These are phyloP conservation scores for Neoitamus cyanurus DNA, from an alignment of 2,888 invertebrate species.

Conservation along the genomic window DNA sequence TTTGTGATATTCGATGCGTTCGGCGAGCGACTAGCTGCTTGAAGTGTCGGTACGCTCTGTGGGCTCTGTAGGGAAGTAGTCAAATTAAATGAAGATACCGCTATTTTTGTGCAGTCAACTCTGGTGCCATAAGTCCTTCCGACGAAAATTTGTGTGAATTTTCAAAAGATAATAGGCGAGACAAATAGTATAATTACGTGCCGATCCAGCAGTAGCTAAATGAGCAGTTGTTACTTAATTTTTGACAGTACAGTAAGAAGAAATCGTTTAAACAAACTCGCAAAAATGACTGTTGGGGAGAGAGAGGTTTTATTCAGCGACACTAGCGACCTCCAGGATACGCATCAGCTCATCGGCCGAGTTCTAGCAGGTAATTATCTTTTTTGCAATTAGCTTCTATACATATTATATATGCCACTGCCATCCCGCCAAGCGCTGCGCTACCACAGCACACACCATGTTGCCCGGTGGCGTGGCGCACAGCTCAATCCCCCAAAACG, in stretches of 20 bases:
- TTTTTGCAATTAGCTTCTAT: not conserved
- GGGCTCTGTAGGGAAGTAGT: not conserved
- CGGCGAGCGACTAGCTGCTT: not conserved
- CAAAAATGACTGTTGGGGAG: constrained; percentile 64
- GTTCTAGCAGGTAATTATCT: constrained; percentile 65
- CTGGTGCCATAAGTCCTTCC: constrained; percentile 9
- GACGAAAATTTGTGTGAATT: not conserved
- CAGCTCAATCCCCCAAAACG: not conserved
- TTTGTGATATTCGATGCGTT: constrained; percentile 13
- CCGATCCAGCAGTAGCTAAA: not conserved
- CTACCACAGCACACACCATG: not conserved
- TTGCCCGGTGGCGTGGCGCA: not conserved
- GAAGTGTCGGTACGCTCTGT: not conserved
- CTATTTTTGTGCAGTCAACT: constrained; percentile 16
- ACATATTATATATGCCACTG: not conserved
- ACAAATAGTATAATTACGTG: not conserved
- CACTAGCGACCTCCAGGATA: constrained; percentile 57
- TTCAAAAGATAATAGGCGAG: not conserved
- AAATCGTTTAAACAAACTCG: not conserved
- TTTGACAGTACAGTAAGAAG: not conserved
- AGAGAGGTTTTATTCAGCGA: constrained; percentile 63
- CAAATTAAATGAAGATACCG: constrained; percentile 16
- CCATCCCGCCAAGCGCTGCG: not conserved
- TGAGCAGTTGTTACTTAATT: constrained; percentile 15
- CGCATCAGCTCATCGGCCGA: constrained; percentile 64